Conservation (phyloP, 2,113 vertebrate genomes). For the Tachysurus vachellii region DNA sequence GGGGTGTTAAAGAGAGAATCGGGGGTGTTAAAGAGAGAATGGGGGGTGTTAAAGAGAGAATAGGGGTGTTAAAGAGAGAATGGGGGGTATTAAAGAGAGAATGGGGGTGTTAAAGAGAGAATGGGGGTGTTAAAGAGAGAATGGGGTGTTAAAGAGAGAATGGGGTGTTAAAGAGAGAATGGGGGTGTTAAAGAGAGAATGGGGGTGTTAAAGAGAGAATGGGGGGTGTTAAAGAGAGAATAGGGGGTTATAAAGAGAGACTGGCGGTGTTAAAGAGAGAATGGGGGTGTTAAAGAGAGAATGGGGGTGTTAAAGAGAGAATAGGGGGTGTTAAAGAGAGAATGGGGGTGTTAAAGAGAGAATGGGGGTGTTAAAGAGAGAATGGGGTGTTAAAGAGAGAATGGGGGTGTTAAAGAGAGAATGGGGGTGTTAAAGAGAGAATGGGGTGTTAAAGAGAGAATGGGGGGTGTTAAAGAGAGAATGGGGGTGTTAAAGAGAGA, state of each 20-base stretch:
- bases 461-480: background rate
- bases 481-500: background rate
- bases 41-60: background rate
- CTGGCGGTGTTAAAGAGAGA: background rate
- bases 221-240: background rate
- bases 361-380: too few species aligned
- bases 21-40: background rate
- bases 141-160: too few species aligned
- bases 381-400: background rate
- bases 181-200: background rate
- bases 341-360: background rate
- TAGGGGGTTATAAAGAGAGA: too few species aligned
- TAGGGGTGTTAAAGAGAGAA: too few species aligned
- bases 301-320: background rate
- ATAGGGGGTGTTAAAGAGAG: background rate
- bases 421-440: background rate
- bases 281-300: too few species aligned
- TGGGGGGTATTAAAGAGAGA: background rate
- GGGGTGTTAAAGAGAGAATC: too few species aligned
- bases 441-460: background rate
- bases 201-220: background rate
- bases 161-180: background rate
- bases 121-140: too few species aligned
- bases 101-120: too few species aligned
- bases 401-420: background rate